phyloP scores from a whole-genome alignment of 23 tunicate species.

The Halocynthia roretzi region DNA sequence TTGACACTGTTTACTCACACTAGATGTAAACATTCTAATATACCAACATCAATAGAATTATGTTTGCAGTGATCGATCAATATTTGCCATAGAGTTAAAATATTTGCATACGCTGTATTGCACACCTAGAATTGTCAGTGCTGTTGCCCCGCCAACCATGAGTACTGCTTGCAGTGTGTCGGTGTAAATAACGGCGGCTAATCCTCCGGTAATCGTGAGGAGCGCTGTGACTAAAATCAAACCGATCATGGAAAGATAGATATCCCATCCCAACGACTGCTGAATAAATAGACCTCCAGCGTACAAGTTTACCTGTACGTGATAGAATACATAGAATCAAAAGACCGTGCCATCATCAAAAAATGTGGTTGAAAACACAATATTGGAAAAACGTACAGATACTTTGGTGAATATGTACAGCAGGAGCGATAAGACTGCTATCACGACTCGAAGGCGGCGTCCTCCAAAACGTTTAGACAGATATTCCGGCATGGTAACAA shows the following conservation, averaged over 20 bases:
- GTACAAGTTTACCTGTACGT: constrained; percentile 60
- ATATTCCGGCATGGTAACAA: constrained; percentile 93
- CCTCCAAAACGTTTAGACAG: constrained; percentile 75
- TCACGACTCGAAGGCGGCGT: constrained; percentile 55
- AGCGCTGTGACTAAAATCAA: constrained; percentile 72
- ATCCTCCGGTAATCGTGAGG: constrained; percentile 79
- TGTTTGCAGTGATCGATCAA: too few relatives aligned
- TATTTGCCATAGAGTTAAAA: too few relatives aligned
- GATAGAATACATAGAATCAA: background rate
- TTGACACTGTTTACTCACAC: too few relatives aligned
- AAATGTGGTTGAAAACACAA: background rate
- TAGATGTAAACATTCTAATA: too few relatives aligned
- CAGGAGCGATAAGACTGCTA: constrained; percentile 67
- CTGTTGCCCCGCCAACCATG: constrained; percentile 64
- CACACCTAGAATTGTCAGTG: constrained; percentile 59
- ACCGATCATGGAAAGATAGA: constrained; percentile 68
- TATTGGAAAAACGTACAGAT: constrained; percentile 35
- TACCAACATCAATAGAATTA: too few relatives aligned
- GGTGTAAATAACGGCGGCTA: constrained; percentile 93
- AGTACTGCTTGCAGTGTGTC: constrained; percentile 82
- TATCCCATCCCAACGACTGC: constrained; percentile 84
- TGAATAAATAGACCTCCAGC: constrained; percentile 80
- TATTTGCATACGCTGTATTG: too few relatives aligned
- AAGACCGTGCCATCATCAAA: background rate
- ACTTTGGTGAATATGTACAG: constrained; percentile 87